Evolutionary conservation across 2,113 vertebrate species (phyloP), one percentile per base, ranked within the genome.

Genomic region (Leucopsar rothschildi): DNA sequence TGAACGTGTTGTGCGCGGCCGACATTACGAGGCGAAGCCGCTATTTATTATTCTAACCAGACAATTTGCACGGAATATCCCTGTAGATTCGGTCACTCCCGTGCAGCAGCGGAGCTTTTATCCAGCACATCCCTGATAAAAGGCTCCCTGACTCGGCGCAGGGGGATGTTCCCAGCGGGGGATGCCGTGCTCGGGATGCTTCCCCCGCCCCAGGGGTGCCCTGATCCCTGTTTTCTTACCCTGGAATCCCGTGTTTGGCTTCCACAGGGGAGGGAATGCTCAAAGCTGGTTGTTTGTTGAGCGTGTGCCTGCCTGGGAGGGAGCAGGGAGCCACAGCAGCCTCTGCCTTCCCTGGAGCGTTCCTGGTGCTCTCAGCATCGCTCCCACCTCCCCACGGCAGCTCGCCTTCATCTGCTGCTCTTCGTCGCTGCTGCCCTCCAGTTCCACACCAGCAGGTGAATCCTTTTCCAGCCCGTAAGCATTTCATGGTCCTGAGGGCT

Each of bases 1-100:
- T 25, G 97, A 97, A 49, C 53, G 95, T 33, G 96, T 96, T 77
- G 96, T 17, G 91, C 69, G 40, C 88, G 50, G 91, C 95, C 89
- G 64, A 93, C 96, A n/a, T 87, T 75, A 71, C 31, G 19, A 95
- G 91, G 93, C 87, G 53, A 88, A 86, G 83, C 93, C n/a, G 4
- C 87, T 86, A 15, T 95, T 97, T 96, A 80, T 96, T 95, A 93
- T 94, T 97, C 96, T 76, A 86, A 94, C 84, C 95, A 91, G 97
- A 78, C 95, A 85, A 60, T 96, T 97, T 94, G 94, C 92, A 59
- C 40, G 50, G 88, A 93, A 94, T 82, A 79, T 94, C 97, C 97
- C 97, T 59, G 95, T 69, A 81, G 96, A 85, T 92, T 92, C 66
- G 81, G 96, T 88, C 96, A 60, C 56, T 63, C 90, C 86, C 91